phyloP scores from a whole-genome alignment of 2,888 invertebrate species.

The Thecocarcelia acutangulata region DNA sequence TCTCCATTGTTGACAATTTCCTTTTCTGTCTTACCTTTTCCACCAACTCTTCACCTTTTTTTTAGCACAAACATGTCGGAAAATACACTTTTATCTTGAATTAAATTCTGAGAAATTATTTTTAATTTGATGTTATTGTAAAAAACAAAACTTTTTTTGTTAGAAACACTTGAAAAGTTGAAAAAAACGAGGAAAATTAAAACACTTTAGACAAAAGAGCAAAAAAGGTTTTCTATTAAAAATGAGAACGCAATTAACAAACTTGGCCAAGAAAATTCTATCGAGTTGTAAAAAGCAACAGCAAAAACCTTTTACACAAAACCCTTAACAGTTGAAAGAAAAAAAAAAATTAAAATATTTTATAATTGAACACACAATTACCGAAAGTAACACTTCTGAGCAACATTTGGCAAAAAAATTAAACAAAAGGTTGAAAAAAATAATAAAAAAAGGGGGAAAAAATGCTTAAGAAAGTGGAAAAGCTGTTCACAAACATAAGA shows the following conservation, averaged over 20 bases:
- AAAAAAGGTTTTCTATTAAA: slow-evolving; percentile 40
- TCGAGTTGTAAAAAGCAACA: slow-evolving; percentile 54
- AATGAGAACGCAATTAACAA: slow-evolving; percentile 55
- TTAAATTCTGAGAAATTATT: too few species aligned
- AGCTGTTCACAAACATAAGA: slow-evolving; percentile 5
- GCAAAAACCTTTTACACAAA: slow-evolving; percentile 7
- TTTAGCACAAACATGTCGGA: too few species aligned
- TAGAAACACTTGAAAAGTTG: too few species aligned
- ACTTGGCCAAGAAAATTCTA: slow-evolving; percentile 47
- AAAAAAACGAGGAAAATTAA: neutral
- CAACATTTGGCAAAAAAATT: neutral
- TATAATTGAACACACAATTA: slow-evolving; percentile 27
- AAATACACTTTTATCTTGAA: too few species aligned
- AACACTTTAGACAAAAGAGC: neutral
- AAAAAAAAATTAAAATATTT: slow-evolving; percentile 10
- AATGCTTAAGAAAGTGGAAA: neutral
- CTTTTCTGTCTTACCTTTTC: too few species aligned
- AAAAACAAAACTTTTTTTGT: too few species aligned
- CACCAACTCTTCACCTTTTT: too few species aligned
- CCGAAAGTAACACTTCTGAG: slow-evolving; percentile 45
- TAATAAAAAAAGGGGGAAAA: neutral
- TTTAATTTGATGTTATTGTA: too few species aligned
- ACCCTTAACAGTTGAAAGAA: neutral
- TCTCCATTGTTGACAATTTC: too few species aligned
- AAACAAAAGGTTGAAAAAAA: slow-evolving; percentile 8